Base-by-base conservation (phyloP, 1,140 invertebrate genomes). In the Argopecten irradians region DNA sequence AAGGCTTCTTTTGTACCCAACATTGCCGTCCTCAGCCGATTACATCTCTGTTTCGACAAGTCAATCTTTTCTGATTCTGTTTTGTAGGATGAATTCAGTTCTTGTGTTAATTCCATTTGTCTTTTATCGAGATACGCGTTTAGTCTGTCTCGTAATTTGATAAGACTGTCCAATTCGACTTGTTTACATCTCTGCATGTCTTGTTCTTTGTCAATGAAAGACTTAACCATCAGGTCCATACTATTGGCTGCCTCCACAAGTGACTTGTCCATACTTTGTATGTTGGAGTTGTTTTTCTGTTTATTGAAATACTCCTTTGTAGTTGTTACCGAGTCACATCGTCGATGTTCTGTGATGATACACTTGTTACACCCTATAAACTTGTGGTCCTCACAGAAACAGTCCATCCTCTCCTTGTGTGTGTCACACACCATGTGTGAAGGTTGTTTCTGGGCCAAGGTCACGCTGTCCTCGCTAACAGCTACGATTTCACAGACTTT, bases 61-160 rank as follows among this genome's bases (percentile, higher is more conserved):
- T 84, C 71, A 82, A 89, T 87, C 35, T 86, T 89, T 33, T 87
- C 88, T 22, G 43, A 83, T 14, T 89, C 88, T 87, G n/a, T n/a
- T n/a, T n/a, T n/a, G 43, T 89, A 86, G 13, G 55, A 41, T 35
- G 84, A 83, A 35, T 86, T 89, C 19, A 89, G 22, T 34, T 86
- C 35, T 33, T 55, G 34, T n/a, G 34, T 39, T 71, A 89, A 86
- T 22, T 34, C 33, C n/a, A 86, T 82, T 19, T 89, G 85, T 28
- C 84, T 41, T 46, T 89, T 83, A 43, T 89, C 88, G 0, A 89
- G 34, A 85, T 89, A 85, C 0, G 41, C 43, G n/a, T 86, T 43
- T 19, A 89, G 86, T 35, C 43, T 55, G 36, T 35, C 39, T 36
- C 88, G 34, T 22, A 86, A 84, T 9, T 41, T 86, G 32, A 46